These are phyloP conservation scores for Pseudorectes ferrugineus DNA, from an alignment of 2,113 vertebrate genomes.

Conservation along the genomic window DNA sequence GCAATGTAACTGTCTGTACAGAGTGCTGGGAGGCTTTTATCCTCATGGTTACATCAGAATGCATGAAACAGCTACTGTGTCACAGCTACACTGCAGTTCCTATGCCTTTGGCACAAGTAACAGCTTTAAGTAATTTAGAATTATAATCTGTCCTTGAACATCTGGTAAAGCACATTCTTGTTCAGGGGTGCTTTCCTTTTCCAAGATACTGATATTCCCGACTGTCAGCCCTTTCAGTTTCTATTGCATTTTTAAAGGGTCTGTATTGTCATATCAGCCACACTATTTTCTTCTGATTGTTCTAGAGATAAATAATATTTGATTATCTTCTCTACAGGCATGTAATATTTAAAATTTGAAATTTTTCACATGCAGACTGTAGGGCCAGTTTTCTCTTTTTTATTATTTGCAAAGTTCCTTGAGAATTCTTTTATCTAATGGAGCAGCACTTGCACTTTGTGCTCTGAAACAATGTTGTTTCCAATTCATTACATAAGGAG, in stretches of 20 bases:
- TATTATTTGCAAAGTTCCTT: neutral
- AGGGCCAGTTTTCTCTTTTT: neutral
- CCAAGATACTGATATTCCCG: neutral
- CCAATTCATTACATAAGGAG: neutral
- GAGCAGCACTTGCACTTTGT: neutral
- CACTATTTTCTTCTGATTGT: neutral
- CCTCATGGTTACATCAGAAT: neutral
- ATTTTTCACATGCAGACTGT: neutral
- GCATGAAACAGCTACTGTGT: neutral
- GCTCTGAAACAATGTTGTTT: neutral
- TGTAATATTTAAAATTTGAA: neutral
- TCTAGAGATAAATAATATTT: neutral
- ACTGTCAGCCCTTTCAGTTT: neutral
- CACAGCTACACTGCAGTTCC: neutral
- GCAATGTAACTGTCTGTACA: neutral
- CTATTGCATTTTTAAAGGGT: neutral
- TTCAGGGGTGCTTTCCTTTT: neutral
- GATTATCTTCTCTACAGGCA: neutral
- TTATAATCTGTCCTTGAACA: neutral
- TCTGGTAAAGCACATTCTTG: neutral
- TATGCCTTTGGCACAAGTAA: neutral
- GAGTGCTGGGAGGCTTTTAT: neutral
- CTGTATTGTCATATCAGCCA: neutral
- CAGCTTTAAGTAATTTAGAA: neutral
- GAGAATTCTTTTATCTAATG: constrained; percentile 3